Conservation (phyloP, 2,113 vertebrate genomes). For the Spea multiplicata region DNA sequence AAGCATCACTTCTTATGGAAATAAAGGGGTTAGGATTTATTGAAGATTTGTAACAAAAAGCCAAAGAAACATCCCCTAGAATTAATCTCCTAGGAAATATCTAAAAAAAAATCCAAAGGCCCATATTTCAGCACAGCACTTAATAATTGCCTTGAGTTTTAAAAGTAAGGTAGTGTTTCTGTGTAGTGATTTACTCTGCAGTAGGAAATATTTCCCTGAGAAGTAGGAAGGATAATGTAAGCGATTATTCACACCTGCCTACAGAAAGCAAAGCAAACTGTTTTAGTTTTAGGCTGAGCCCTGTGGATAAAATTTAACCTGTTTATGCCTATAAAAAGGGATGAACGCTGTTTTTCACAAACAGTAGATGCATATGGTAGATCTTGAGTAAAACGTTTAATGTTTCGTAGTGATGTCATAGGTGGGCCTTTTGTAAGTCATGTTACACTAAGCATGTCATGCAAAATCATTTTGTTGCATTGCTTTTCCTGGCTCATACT, state of each 20-base stretch:
- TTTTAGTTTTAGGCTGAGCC: constrained; percentile 24
- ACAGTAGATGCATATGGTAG: too few species aligned
- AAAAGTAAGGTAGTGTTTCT: constrained; percentile 48
- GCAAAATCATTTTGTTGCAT: too few species aligned
- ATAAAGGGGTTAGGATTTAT: constrained; percentile 35
- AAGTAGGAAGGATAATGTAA: constrained; percentile 43
- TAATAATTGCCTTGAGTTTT: constrained; percentile 49
- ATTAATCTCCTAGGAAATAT: constrained; percentile 48
- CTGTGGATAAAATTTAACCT: constrained; percentile 35
- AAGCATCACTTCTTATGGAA: not conserved
- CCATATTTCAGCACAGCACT: constrained; percentile 48
- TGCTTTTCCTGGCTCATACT: too few species aligned
- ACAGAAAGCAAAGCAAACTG: constrained; percentile 36
- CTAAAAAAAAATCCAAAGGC: constrained; percentile 46
- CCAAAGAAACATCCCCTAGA: constrained; percentile 47
- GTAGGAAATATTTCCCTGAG: constrained; percentile 43
- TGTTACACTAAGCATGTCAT: too few species aligned
- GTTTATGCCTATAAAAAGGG: not conserved
- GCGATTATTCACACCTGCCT: constrained; percentile 45
- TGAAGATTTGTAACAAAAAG: constrained; percentile 24
- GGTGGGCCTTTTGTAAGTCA: too few species aligned
- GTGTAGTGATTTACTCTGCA: constrained; percentile 47
- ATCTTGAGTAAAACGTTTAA: too few species aligned
- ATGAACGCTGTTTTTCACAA: not conserved
- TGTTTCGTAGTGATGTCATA: too few species aligned